A percentile compares a stretch with the other conserved stretches of the same genome.
Conservation (phyloP, 2,113 vertebrate genomes). For the Epinephelus cyanopodus region DNA sequence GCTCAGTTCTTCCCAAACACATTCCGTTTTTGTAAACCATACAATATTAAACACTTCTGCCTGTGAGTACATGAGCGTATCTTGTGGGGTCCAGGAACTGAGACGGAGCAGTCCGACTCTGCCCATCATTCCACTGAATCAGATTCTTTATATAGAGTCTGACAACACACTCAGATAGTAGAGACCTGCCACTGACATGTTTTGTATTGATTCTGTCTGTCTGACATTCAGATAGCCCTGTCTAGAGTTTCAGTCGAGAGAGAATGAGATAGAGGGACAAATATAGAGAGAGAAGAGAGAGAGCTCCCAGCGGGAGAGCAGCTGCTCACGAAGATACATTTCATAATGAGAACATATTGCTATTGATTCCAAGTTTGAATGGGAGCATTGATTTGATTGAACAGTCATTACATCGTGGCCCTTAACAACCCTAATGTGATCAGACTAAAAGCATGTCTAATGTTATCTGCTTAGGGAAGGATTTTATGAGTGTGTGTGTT, state of each 20-base stretch:
- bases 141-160: conserved; percentile 58
- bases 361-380: conserved; percentile 72
- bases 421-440: conserved; percentile 76
- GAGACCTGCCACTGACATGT: conserved; percentile 63
- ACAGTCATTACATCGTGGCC: conserved; percentile 62
- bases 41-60: not conserved
- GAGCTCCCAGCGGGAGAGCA: conserved; percentile 60
- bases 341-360: conserved; percentile 69
- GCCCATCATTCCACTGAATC: conserved; percentile 59
- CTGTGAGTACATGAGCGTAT: not conserved
- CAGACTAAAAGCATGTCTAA: conserved; percentile 81
- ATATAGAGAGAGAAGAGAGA: conserved; percentile 29
- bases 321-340: conserved; percentile 70
- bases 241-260: conserved; percentile 58
- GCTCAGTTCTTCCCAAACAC: no score
- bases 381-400: conserved; percentile 77
- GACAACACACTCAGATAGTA: conserved; percentile 61
- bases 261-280: conserved; percentile 34
- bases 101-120: conserved; percentile 17
- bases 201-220: conserved; percentile 76
- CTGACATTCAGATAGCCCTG: conserved; percentile 64
- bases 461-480: conserved; percentile 46
- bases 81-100: conserved; percentile 3
- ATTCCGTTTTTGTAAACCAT: not conserved
- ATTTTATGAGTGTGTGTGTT: conserved; percentile 10